Evolutionary conservation across 2,888 invertebrate species (phyloP).

Genomic region (Auanema freiburgensis): DNA sequence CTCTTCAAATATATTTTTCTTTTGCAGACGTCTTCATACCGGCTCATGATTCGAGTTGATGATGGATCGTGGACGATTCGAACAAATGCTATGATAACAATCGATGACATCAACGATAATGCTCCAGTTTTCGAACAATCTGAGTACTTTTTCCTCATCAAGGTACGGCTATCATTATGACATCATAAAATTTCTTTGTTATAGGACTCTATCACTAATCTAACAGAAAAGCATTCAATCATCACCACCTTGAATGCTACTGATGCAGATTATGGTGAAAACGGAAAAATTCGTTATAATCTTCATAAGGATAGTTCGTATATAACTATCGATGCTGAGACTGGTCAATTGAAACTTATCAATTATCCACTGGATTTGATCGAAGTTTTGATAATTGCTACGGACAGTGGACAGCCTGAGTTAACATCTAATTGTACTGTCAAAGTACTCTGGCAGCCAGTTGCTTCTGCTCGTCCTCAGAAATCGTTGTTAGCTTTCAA

Average conservation of each 20-base stretch:
- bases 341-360: conserved; percentile 12
- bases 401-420: too few species aligned
- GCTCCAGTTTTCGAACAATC: conserved; percentile 77
- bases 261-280: conserved; percentile 10
- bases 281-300: conserved; percentile 8
- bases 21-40: conserved; percentile 32
- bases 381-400: too few species aligned
- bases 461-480: too few species aligned
- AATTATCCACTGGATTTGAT: too few species aligned
- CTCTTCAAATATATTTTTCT: conserved; percentile 1
- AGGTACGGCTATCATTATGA: background rate
- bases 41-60: conserved; percentile 40
- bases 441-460: too few species aligned
- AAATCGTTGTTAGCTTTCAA: too few species aligned
- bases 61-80: conserved; percentile 46
- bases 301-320: conserved; percentile 10
- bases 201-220: too few species aligned
- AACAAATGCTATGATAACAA: conserved; percentile 78
- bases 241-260: conserved; percentile 9
- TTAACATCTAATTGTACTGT: too few species aligned
- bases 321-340: conserved; percentile 8
- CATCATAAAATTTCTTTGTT: too few species aligned
- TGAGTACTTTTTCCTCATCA: conserved; percentile 20
- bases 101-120: conserved; percentile 92
- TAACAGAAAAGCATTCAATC: background rate